Evolutionary conservation across 2,888 invertebrate species (phyloP), one percentile per base, ranked within the genome.

Genomic region (Therioaphis trifolii): DNA sequence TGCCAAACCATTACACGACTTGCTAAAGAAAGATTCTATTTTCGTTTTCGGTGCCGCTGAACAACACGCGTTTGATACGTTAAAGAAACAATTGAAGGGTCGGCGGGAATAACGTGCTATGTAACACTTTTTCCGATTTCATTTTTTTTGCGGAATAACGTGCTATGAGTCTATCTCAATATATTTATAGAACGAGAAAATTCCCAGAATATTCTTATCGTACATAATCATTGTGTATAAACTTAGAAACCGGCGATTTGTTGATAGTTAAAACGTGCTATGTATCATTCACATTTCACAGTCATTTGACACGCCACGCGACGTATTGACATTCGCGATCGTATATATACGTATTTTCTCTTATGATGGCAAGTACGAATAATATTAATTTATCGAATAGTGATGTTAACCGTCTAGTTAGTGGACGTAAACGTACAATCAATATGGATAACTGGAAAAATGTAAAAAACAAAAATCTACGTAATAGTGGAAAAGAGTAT

Each of bases 231-330:
- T 35, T 55, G 12, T 55, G 55, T 55, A 58, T 58, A 15, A 58
- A 58, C 58, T 24, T 58, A 58, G 58, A 58, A 58, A 58, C 58
- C 58, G 21, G n/a, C 11, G 58, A 58, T 58, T 58, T 24, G 58
- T 58, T 21, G 58, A 58, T n/a, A 58, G 21, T 58, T 58, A 58
- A 58, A 58, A 58, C 58, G 58, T 58, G 58, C 55, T 55, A 55
- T 55, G 55, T 55, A 21, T 15, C 9, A 11, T 5, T 55, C 55
- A n/a, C n/a, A n/a, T 15, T 55, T 55, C 55, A 55, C 55, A 15
- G 55, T 55, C 55, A 55, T 55, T 5, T 55, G 55, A 55, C 55
- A 55, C 15, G 55, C 55, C 55, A 15, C 55, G 55, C 55, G 55
- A 55, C 55, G 55, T 15, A 55, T 55, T 55, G 15, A 55, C 55